Evolutionary conservation across 2,888 invertebrate species (phyloP).

Genomic region (Apotomis turbidana): DNA sequence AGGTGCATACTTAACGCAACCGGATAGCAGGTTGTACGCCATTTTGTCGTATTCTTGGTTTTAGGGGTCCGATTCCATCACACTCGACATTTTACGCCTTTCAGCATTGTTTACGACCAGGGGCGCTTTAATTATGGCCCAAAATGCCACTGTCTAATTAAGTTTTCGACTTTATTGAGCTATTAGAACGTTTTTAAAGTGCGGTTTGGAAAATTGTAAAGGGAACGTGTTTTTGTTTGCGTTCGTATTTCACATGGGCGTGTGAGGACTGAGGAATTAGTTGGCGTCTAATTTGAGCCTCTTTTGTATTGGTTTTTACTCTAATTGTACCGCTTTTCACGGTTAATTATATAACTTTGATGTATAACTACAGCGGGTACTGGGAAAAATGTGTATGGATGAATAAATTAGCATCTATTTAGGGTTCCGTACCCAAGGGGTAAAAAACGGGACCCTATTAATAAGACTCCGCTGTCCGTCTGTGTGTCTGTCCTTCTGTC

Average conservation of each 20-base stretch:
- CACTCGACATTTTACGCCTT: constrained; percentile 43
- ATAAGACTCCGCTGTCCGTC: no score
- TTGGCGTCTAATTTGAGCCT: constrained; percentile 19
- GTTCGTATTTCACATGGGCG: constrained; percentile 13
- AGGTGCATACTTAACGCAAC: neutral
- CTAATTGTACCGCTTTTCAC: neutral
- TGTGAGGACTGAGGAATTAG: constrained; percentile 24
- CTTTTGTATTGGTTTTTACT: neutral
- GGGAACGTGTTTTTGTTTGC: constrained; percentile 5
- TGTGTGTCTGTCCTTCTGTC: no score
- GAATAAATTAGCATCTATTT: no score
- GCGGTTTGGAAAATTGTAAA: constrained; percentile 36
- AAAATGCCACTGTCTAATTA: constrained; percentile 52
- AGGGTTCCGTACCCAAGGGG: no score
- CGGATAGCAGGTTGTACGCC: neutral
- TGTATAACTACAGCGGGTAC: no score
- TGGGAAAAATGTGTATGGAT: no score
- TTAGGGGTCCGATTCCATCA: constrained; percentile 45
- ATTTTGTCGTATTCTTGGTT: neutral
- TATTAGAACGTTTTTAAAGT: constrained; percentile 41
- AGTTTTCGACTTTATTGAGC: constrained; percentile 44
- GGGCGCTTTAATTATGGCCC: constrained; percentile 57
- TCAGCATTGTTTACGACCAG: constrained; percentile 60
- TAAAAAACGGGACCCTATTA: no score
- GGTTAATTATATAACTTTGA: no score